Evolutionary conservation across 2,888 invertebrate species (phyloP).

Genomic region (Ernsta delagoae): DNA sequence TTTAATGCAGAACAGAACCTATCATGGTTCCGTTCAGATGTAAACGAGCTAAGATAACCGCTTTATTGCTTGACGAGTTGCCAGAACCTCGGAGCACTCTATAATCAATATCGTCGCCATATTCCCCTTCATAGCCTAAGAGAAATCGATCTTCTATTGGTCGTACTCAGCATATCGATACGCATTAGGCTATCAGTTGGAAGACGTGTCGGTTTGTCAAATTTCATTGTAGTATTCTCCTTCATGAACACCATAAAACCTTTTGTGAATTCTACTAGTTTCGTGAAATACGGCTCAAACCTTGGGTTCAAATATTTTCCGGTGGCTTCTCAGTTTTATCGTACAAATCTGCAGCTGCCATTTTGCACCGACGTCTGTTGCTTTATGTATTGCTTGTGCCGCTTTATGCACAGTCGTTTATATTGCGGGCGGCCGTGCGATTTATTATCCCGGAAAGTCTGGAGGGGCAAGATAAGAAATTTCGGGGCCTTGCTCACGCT

Average conservation of each 20-base stretch:
- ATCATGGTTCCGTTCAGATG: slow-evolving; percentile 68
- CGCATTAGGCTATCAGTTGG: slow-evolving; percentile 43
- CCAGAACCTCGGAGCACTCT: slow-evolving; percentile 51
- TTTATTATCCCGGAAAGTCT: slow-evolving; percentile 57
- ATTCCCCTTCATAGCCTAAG: slow-evolving; percentile 39
- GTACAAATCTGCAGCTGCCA: slow-evolving; percentile 59
- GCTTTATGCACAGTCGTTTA: slow-evolving; percentile 64
- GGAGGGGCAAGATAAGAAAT: slow-evolving; percentile 57
- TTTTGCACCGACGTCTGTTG: slow-evolving; percentile 63
- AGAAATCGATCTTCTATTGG: slow-evolving; percentile 11
- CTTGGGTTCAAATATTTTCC: slow-evolving; percentile 63
- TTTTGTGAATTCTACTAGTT: slow-evolving; percentile 59
- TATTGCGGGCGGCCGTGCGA: slow-evolving; percentile 56
- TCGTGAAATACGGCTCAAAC: slow-evolving; percentile 68
- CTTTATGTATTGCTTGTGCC: slow-evolving; percentile 64
- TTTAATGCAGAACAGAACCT: slow-evolving; percentile 63
- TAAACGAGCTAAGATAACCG: slow-evolving; percentile 75
- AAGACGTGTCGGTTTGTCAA: neutral
- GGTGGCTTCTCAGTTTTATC: slow-evolving; percentile 58
- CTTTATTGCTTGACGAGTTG: slow-evolving; percentile 75
- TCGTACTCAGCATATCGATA: slow-evolving; percentile 31
- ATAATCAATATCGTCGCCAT: slow-evolving; percentile 61
- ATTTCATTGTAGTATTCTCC: slow-evolving; percentile 43
- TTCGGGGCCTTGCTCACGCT: slow-evolving; percentile 42
- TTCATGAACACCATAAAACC: slow-evolving; percentile 59